phyloP scores from a whole-genome alignment of 2,888 invertebrate genomes.

The Amiota minor region DNA sequence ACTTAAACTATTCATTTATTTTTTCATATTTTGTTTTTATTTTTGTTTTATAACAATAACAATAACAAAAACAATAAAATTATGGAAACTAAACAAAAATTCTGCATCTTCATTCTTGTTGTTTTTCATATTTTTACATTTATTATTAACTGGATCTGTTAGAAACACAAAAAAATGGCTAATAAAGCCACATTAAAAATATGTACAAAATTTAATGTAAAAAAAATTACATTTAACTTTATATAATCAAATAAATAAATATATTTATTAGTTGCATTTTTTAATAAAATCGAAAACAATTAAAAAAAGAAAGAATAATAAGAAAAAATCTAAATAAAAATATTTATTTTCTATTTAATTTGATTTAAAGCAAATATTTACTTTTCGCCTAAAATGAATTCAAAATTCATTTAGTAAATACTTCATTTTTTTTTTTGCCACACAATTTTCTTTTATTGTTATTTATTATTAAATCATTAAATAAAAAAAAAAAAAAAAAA shows the following conservation, averaged over 20 bases:
- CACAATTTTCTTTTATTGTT: too few species aligned
- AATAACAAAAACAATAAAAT: background rate
- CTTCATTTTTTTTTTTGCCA: too few species aligned
- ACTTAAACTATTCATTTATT: background rate
- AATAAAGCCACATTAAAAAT: background rate
- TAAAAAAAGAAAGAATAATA: too few species aligned
- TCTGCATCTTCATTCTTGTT: background rate
- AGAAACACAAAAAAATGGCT: background rate
- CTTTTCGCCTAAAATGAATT: background rate
- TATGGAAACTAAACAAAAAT: background rate
- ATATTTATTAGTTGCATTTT: constrained; percentile 1
- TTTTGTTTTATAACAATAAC: background rate
- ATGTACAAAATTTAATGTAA: background rate
- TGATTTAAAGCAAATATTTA: constrained; percentile 8
- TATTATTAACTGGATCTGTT: constrained; percentile 12
- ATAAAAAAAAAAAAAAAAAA: too few species aligned
- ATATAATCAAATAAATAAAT: constrained; percentile 41
- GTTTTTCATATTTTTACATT: constrained; percentile 1
- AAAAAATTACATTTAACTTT: constrained; percentile 44
- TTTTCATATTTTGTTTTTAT: too few species aligned
- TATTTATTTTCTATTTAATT: constrained; percentile 1
- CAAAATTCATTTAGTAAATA: background rate
- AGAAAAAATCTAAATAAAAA: background rate
- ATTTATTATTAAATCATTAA: too few species aligned
- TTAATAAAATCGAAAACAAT: too few species aligned